Evolutionary conservation across 2,113 vertebrate genomes (phyloP).

Genomic region (Ciconia maguari): DNA sequence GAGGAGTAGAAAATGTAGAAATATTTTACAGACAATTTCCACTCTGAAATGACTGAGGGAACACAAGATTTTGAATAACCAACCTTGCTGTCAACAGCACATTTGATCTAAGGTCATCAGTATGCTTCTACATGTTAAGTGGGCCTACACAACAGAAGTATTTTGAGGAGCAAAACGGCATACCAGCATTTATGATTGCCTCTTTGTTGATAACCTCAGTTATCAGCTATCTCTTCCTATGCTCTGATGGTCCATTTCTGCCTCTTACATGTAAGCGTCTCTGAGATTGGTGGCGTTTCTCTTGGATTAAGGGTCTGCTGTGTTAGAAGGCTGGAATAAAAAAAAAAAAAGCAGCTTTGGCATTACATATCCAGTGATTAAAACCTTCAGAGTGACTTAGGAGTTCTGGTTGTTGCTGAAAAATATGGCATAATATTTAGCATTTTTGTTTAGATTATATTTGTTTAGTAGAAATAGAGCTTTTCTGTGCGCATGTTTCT

Average conservation of each 20-base stretch:
- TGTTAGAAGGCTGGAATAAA: not conserved
- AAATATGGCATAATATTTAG: not conserved
- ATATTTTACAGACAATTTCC: not conserved
- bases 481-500: not conserved
- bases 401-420: not conserved
- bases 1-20: not conserved
- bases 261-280: not conserved
- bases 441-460: not conserved
- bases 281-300: not conserved
- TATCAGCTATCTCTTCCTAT: not conserved
- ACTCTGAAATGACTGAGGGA: not conserved
- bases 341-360: not conserved
- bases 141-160: not conserved
- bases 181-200: not conserved
- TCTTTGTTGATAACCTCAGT: not conserved
- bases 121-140: not conserved
- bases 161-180: not conserved
- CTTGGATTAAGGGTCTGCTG: not conserved
- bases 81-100: not conserved
- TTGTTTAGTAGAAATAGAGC: not conserved
- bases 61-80: not conserved
- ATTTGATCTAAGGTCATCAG: not conserved
- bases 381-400: not conserved
- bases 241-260: not conserved
- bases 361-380: not conserved